Base-by-base conservation (phyloP, 2,888 invertebrate genomes). In the Sialis fuliginosa region DNA sequence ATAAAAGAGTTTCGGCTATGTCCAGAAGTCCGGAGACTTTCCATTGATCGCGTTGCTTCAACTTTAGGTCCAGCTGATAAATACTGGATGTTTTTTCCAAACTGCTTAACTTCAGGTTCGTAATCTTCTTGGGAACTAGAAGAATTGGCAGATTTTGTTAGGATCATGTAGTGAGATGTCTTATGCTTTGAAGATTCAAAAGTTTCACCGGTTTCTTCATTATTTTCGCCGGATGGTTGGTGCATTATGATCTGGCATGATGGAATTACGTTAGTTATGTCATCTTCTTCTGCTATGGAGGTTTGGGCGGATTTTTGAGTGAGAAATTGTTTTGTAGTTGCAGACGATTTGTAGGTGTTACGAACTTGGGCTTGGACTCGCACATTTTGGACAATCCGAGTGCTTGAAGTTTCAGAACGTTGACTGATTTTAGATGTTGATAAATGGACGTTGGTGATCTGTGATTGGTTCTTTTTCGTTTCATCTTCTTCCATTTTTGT, bases 51-150 rank as follows among this genome's bases (percentile, higher is more conserved):
- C 44, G 79, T 74, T 1, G 75, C 70, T 59, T 77, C 74, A 6
- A 72, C 73, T 50, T 73, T 63, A 49, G 57, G 52, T 5, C 34
- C 32, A 1, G 74, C 72, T 6, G 67, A 69, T 49, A 76, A 60
- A 55, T 70, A 75, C 52, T 75, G 73, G 12, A 71, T 71, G 51
- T 66, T 65, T 34, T 71, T 62, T 5, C 39, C 54, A 46, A 46
- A 57, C 49, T 57, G 58, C 53, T 74, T 73, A 33, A 71, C 64
- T 54, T 79, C 77, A 34, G 74, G 73, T 49, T 74, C 73, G 54
- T 72, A 73, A 54, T 81, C 80, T 58, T 81, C 80, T 58, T 80
- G 79, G 50, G 79, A 79, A 32, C 79, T 80, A 56, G 79, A 79
- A 1, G 80, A 80, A 48, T 63, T 65, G 8, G 64, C 64, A 54